Conservation (phyloP, 2,113 vertebrate species). For the Grallaria varia region DNA sequence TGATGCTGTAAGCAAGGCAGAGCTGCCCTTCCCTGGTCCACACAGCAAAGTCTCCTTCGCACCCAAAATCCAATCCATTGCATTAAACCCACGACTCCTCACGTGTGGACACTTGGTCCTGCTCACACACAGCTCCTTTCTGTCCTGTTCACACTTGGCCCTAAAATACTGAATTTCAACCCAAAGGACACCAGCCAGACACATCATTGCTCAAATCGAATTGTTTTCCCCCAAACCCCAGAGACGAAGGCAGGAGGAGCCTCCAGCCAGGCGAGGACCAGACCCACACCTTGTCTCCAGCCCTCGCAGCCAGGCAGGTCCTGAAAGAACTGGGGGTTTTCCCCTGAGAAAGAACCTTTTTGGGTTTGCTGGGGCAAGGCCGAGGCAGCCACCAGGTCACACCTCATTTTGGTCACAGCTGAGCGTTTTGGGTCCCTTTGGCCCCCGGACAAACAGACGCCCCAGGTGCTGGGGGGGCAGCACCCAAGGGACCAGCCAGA, state of each 20-base stretch:
- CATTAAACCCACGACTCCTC: neutral
- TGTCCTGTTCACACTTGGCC: neutral
- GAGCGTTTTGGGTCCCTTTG: rapidly evolving
- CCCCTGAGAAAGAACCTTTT: neutral
- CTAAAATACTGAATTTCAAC: rapidly evolving
- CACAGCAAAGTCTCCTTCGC: rapidly evolving
- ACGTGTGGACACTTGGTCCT: rapidly evolving
- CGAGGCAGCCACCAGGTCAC: neutral
- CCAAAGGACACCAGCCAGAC: neutral
- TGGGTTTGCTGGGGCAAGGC: neutral
- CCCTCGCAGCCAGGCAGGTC: neutral
- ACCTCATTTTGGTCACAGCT: rapidly evolving
- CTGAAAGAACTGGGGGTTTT: rapidly evolving
- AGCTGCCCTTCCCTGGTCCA: neutral
- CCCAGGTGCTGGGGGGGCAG: neutral
- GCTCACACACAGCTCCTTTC: neutral
- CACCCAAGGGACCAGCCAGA: neutral
- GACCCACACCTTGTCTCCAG: neutral
- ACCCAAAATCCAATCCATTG: neutral
- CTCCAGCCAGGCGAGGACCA: neutral
- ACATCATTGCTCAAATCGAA: neutral
- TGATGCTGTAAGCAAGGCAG: neutral
- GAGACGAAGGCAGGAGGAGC: neutral
- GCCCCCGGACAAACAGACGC: rapidly evolving
- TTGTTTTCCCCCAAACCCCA: neutral